Evolutionary conservation across 2,888 invertebrate species (phyloP).

Genomic region (Noctua pronuba): DNA sequence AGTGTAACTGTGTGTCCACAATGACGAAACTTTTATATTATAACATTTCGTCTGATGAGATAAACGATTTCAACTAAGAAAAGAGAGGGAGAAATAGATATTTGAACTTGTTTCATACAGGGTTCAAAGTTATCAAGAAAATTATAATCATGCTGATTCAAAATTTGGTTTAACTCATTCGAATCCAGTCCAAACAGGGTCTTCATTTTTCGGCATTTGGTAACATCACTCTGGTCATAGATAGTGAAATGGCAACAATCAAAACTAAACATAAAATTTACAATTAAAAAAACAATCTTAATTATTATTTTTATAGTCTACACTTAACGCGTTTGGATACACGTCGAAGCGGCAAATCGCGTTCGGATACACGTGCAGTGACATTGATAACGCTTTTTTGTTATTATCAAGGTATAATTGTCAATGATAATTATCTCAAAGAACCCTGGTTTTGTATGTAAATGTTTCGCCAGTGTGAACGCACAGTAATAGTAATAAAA

Average conservation of each 20-base stretch:
- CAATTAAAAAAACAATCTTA: no score
- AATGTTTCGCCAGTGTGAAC: not conserved
- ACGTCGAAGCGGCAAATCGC: not conserved
- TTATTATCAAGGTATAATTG: not conserved
- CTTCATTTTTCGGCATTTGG: not conserved
- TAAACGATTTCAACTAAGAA: not conserved
- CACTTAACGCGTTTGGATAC: not conserved
- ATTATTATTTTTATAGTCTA: not conserved
- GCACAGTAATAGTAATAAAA: slow-evolving; percentile 23
- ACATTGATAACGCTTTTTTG: not conserved
- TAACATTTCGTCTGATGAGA: not conserved
- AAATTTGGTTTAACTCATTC: no score
- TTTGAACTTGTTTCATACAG: not conserved
- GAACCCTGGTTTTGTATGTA: not conserved
- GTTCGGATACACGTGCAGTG: not conserved
- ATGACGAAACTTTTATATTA: not conserved
- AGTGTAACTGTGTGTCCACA: slow-evolving; percentile 12
- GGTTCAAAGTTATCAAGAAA: not conserved
- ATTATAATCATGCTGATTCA: not conserved
- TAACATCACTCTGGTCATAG: not conserved
- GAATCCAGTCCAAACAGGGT: not conserved
- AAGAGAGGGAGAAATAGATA: not conserved
- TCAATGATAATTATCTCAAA: not conserved
- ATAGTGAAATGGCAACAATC: not conserved
- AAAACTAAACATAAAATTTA: not conserved